Evolutionary conservation across 2,113 vertebrate genomes (phyloP), one percentile per base, ranked within the genome.

Genomic region (Mugil cephalus): DNA sequence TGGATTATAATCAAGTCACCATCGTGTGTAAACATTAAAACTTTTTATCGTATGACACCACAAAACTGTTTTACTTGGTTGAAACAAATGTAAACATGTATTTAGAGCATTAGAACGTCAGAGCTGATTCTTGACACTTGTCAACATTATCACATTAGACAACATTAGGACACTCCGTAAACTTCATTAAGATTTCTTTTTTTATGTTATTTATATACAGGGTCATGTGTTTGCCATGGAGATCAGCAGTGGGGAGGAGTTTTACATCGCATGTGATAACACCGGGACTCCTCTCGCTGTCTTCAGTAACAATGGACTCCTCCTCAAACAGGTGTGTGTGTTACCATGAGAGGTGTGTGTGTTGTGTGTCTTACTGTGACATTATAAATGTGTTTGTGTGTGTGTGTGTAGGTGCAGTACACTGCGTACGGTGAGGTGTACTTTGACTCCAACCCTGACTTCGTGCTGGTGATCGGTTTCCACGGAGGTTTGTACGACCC

Each of bases 221-320:
- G 98, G 98, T 36, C 98, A 99, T 48, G 95, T 99, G 56, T 99
- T 99, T 80, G 98, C 98, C 7, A 99, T 99, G 98, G 98, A 99
- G 84, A 98, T 99, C 79, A 99, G 98, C 91, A 99, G 97, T 4
- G 98, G 98, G 18, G 97, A 99, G 0, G 98, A 99, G 90, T 99
- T 97, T 91, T 99, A 99, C 77, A 99, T 99, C 18, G 98, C 98
- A 0, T 98, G 96, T 4, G 98, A 99, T 83, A 99, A 99, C 81
- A 99, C 97, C 0, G 98, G 98, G 8, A 99, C 98, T 0, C 98
- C 98, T 0, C 72, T 99, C 80, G 98, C 98, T 30, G 97, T 99
- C 68, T 99, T 99, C 84, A 99, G 97, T 79, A 99, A 96, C 92
- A 98, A 98, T 0, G 98, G 98, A 51, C 95, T 98, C 0, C 93